phyloP scores from a whole-genome alignment of 2,888 invertebrate species.

The Adela reaumurella region DNA sequence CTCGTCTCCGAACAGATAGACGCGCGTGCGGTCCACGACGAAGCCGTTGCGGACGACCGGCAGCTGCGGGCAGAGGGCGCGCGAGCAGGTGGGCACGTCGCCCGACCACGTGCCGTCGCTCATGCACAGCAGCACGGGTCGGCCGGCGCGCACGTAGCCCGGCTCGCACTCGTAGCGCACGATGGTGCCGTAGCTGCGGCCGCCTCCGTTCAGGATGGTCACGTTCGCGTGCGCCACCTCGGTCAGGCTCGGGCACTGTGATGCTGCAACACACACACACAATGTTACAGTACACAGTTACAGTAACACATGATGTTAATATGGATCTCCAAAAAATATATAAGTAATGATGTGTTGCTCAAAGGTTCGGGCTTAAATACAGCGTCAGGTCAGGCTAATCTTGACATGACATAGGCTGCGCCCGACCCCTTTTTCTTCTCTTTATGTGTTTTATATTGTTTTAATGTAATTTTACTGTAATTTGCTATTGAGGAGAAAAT shows the following conservation, averaged over 20 bases:
- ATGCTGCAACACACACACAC: slow-evolving; percentile 55
- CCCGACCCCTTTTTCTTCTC: no score
- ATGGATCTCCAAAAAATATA: no score
- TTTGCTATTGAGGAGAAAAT: no score
- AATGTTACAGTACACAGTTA: no score
- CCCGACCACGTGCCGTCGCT: slow-evolving; percentile 95
- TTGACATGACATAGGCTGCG: no score
- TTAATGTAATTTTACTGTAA: no score
- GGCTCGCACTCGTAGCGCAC: slow-evolving; percentile 90
- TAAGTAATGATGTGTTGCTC: no score
- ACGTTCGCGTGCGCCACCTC: slow-evolving; percentile 87
- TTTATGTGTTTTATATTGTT: no score
- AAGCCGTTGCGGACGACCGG: slow-evolving; percentile 86
- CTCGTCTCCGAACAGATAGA: slow-evolving; percentile 85
- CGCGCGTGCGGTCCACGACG: slow-evolving; percentile 71
- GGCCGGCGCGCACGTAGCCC: slow-evolving; percentile 83
- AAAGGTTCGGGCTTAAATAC: no score
- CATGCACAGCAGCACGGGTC: slow-evolving; percentile 90
- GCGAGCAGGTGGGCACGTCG: slow-evolving; percentile 81
- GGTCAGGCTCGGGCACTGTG: slow-evolving; percentile 82
- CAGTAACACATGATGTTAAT: no score
- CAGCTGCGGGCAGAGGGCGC: slow-evolving; percentile 68
- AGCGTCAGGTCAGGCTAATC: no score
- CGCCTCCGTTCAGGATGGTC: slow-evolving; percentile 83
- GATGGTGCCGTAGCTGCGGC: slow-evolving; percentile 90